Conservation (phyloP, 2,113 vertebrate genomes). For the Actinemys pallida region DNA sequence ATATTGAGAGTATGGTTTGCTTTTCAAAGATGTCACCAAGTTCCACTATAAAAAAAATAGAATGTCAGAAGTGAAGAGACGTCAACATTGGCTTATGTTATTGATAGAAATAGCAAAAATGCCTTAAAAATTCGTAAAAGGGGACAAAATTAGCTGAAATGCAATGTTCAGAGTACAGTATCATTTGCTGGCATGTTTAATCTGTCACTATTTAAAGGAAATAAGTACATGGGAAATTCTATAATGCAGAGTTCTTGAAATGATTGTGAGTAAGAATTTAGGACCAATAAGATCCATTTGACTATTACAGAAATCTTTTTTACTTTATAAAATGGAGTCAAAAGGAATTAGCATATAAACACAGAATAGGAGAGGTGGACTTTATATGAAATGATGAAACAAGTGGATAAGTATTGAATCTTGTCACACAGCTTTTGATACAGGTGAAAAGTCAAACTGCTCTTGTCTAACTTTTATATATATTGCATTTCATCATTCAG, state of each 20-base stretch:
- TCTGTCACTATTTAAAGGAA: neutral
- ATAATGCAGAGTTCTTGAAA: neutral
- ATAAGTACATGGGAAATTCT: neutral
- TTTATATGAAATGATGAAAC: neutral
- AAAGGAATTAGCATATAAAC: neutral
- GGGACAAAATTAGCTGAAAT: neutral
- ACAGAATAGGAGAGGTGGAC: neutral
- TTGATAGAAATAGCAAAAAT: neutral
- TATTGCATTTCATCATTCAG: neutral
- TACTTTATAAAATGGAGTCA: neutral
- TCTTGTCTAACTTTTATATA: neutral
- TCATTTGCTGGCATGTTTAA: neutral
- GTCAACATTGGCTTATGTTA: neutral
- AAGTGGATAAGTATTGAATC: neutral
- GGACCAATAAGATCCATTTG: neutral
- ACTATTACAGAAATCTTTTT: neutral
- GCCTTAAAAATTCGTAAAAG: neutral
- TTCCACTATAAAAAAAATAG: neutral
- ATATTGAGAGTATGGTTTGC: neutral
- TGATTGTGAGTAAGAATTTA: neutral
- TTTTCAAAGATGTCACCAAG: neutral
- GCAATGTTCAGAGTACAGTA: neutral
- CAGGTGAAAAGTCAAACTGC: neutral
- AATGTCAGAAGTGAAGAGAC: neutral
- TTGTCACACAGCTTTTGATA: fast-evolving